Base-by-base conservation (phyloP, 2,888 invertebrate genomes). In the Synergus gifuensis region DNA sequence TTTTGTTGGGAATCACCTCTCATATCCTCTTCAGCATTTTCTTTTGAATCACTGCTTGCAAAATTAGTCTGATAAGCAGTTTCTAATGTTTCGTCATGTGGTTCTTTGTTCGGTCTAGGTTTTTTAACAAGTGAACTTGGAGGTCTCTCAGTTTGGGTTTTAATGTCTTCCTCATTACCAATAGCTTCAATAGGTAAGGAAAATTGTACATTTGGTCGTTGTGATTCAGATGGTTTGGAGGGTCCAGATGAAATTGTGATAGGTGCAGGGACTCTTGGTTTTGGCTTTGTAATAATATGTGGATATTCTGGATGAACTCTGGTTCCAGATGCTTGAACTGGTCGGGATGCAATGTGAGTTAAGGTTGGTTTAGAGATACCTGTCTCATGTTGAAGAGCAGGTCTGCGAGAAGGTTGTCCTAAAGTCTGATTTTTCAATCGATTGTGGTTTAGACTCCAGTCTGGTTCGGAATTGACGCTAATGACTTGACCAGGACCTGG, bases 291-390 rank as follows among this genome's bases (percentile, higher is more conserved):
- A 1, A 91, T 46, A 36, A 92, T 89, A 40, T 91, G 88, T 11
- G 91, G 90, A 82, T 91, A 89, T 18, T 89, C 89, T 0, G 90
- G 90, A 79, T 91, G 91, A n/a, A 89, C 76, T 63, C 89, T 78
- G 9, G 84, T 81, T 8, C 79, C 64, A 44, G 85, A 84, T 28
- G 81, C 77, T 14, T 79, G 49, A 28, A 79, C 77, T n/a, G 79
- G 79, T 64, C 79, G 77, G 36, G 64, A 78, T n/a, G 64, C 14
- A 36, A 76, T 66, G 49, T 77, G n/a, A 9, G 44, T 42, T 46
- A 58, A 11, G 0, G 79, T 82, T 67, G 67, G 63, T 64, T 28
- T 78, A 46, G 64, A 58, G 8, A 0, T 36, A 44, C 77, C 42
- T 67, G 77, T 22, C 63, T 84, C 78, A 66, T 67, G 9, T 62